Evolutionary conservation across 2,797 vertebrate genomes (phyloP).

Genomic region (Cirrhinus molitorella): DNA sequence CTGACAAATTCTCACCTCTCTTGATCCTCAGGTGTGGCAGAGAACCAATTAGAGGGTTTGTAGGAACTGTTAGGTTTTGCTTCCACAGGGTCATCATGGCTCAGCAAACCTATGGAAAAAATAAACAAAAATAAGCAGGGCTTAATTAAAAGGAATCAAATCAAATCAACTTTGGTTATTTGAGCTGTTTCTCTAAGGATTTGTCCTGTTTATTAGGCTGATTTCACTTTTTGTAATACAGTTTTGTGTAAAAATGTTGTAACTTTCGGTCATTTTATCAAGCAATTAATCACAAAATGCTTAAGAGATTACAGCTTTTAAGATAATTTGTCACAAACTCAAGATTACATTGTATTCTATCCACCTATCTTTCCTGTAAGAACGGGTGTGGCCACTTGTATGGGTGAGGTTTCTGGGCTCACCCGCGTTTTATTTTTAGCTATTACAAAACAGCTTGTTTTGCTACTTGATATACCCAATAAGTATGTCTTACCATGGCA

Average conservation of each 20-base stretch:
- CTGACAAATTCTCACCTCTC: conserved; percentile 69
- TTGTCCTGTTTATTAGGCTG: background rate
- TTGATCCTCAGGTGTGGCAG: conserved; percentile 54
- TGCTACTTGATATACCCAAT: no score
- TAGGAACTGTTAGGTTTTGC: conserved; percentile 55
- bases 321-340: background rate
- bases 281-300: background rate
- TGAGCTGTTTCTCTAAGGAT: background rate
- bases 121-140: background rate
- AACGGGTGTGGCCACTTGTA: no score
- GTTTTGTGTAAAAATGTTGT: background rate
- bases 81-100: conserved; percentile 68
- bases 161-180: background rate
- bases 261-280: background rate
- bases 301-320: no score
- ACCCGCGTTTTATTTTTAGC: no score
- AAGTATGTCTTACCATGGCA: no score
- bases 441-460: no score
- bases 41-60: conserved; percentile 71
- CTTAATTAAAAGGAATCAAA: background rate
- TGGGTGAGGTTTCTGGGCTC: no score
- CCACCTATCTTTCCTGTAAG: no score
- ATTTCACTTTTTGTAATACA: background rate
- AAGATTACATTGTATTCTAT: background rate
- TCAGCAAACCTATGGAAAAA: conserved; percentile 74